These are phyloP conservation scores for Epinotia ramella DNA, from an alignment of 2,888 invertebrate species.

Conservation along the genomic window DNA sequence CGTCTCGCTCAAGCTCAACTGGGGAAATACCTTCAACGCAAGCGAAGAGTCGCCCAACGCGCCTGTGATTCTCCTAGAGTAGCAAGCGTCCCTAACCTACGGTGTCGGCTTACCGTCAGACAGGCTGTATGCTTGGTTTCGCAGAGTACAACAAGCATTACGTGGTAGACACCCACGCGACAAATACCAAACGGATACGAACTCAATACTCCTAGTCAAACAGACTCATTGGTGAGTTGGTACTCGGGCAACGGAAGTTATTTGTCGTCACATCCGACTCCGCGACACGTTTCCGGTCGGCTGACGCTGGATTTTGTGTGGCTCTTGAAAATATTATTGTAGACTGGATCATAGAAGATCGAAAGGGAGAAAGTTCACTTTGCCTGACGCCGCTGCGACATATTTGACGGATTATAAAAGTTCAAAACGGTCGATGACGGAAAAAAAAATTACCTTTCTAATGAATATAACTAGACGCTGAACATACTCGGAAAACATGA, in stretches of 20 bases:
- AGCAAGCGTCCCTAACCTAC: too few relatives aligned
- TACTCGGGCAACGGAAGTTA: conserved; percentile 52
- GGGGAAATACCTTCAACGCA: too few relatives aligned
- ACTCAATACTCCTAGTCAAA: not conserved
- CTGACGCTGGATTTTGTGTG: conserved; percentile 49
- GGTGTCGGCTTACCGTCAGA: too few relatives aligned
- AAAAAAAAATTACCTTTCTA: too few relatives aligned
- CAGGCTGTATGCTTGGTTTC: too few relatives aligned
- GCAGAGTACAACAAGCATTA: too few relatives aligned
- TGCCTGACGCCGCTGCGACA: not conserved
- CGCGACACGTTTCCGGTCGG: conserved; percentile 51
- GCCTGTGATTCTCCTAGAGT: too few relatives aligned
- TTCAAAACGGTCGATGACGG: not conserved
- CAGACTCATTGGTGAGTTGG: conserved; percentile 22
- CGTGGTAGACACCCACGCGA: too few relatives aligned
- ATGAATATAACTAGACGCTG: too few relatives aligned
- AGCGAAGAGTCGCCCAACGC: too few relatives aligned
- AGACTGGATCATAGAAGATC: conserved; percentile 47
- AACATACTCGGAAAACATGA: too few relatives aligned
- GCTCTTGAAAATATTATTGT: conserved; percentile 50
- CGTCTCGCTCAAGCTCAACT: too few relatives aligned
- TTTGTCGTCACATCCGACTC: conserved; percentile 55
- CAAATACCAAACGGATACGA: not conserved
- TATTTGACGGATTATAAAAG: not conserved
- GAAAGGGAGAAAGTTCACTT: conserved; percentile 18